phyloP scores from a whole-genome alignment of 1,140 invertebrate species.

The Ridgeia piscesae region DNA sequence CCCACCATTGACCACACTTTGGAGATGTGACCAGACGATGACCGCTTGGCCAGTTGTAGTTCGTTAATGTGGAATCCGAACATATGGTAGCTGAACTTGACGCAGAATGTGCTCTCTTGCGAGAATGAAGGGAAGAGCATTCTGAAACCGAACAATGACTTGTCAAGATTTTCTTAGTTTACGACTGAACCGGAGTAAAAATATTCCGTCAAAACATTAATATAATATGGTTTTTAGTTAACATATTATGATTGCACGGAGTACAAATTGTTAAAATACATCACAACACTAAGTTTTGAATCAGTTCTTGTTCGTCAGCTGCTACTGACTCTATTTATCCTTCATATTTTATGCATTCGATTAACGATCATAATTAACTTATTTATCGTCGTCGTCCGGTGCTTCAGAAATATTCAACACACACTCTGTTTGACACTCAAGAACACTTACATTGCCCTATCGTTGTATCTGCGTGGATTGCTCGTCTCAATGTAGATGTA shows the following conservation, averaged over 20 bases:
- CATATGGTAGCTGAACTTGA: conserved; percentile 76
- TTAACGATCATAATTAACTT: neutral
- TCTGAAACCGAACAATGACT: neutral
- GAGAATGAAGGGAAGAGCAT: neutral
- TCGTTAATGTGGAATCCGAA: conserved; percentile 62
- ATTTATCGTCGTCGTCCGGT: no score
- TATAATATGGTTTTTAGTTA: no score
- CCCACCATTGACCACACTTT: conserved; percentile 30
- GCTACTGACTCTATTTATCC: neutral
- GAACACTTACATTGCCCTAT: conserved; percentile 42
- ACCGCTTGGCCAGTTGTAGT: conserved; percentile 26
- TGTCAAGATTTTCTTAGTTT: neutral
- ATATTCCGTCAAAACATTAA: neutral
- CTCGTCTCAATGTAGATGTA: conserved; percentile 54
- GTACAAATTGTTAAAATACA: no score
- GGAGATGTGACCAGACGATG: conserved; percentile 12
- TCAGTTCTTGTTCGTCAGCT: no score
- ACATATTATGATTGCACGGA: neutral
- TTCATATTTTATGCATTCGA: neutral
- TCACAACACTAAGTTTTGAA: no score
- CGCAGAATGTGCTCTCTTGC: conserved; percentile 31
- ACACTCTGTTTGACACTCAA: no score
- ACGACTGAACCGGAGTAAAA: neutral
- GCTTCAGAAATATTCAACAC: no score
- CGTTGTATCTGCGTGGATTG: conserved; percentile 38